Conservation (phyloP, 37 sponge, comb jelly and placozoan genomes). For the Geodia barretti region DNA sequence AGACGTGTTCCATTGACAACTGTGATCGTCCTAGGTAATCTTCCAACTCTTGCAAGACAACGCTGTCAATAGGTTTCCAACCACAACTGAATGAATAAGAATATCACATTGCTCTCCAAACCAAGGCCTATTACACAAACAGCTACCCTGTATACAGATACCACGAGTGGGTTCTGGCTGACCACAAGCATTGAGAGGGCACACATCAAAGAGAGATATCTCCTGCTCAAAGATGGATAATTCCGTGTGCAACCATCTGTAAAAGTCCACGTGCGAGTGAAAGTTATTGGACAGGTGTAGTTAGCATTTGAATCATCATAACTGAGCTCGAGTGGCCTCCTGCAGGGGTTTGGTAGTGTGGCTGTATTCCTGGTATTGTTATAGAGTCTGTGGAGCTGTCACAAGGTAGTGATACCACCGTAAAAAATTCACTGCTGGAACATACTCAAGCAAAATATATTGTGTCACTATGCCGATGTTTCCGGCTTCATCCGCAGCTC, state of each 20-base stretch:
- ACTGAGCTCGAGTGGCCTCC: neutral
- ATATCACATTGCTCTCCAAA: slow-evolving; percentile 18
- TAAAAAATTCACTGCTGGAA: neutral
- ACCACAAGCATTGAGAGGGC: slow-evolving; percentile 35
- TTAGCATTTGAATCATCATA: neutral
- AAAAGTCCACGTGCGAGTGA: slow-evolving; percentile 26
- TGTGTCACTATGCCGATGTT: slow-evolving; percentile 14
- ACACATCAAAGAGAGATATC: slow-evolving; percentile 16
- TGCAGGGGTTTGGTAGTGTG: slow-evolving; percentile 22
- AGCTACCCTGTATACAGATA: slow-evolving; percentile 7
- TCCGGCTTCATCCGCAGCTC: slow-evolving; percentile 35
- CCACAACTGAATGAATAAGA: slow-evolving; percentile 17
- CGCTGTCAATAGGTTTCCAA: slow-evolving; percentile 4
- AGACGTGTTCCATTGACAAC: slow-evolving; percentile 26
- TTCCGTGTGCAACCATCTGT: neutral
- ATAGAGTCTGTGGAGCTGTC: slow-evolving; percentile 4
- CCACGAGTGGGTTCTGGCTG: slow-evolving; percentile 19
- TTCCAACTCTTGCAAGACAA: slow-evolving; percentile 8
- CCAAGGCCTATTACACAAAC: slow-evolving; percentile 40
- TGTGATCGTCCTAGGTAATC: neutral
- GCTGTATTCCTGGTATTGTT: slow-evolving; percentile 11
- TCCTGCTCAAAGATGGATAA: neutral
- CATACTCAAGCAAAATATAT: slow-evolving; percentile 4
- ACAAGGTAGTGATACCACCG: slow-evolving; percentile 6
- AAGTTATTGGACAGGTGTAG: slow-evolving; percentile 9